Base-by-base conservation (phyloP, 2,888 invertebrate species). In the Cephalotes varians region DNA sequence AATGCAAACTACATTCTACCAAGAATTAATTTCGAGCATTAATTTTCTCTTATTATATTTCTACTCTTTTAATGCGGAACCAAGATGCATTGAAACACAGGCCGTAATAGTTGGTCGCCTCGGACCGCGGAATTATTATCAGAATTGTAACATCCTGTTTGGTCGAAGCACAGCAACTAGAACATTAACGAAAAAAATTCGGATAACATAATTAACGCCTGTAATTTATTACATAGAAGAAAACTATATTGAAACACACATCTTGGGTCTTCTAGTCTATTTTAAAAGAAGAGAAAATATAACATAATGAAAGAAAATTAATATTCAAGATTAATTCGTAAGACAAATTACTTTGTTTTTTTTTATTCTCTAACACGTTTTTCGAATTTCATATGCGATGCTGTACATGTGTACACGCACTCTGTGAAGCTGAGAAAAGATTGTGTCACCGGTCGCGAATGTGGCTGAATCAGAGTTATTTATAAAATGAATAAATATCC, bases 381-480 rank as follows among this genome's bases (percentile, higher is more conserved):
- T n/a, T n/a, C n/a, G n/a, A n/a, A n/a, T n/a, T n/a, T n/a, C n/a
- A n/a, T n/a, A n/a, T n/a, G n/a, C n/a, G n/a, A n/a, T n/a, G n/a
- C n/a, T n/a, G n/a, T n/a, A n/a, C n/a, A n/a, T n/a, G n/a, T n/a
- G n/a, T n/a, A n/a, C n/a, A n/a, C n/a, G n/a, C n/a, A n/a, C n/a
- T n/a, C 6, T 5, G 28, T 51, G 21, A 51, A 28, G 6, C 15
- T 54, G 10, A 37, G n/a, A 15, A 18, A 21, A 67, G 9, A 15
- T 28, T 51, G 31, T 60, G 44, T 31, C 31, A 44, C 4, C n/a
- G 15, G 1, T 12, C 15, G n/a, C 18, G 18, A 54, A 54, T n/a
- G n/a, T 25, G 25, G 1, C n/a, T 37, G 2, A n/a, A 76, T 31
- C 51, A 18, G 10, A 34, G 69, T 69, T 69, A 69, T 54, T 69